These are phyloP conservation scores for Carduelis carduelis DNA, from an alignment of 2,797 vertebrate species.

Conservation along the genomic window DNA sequence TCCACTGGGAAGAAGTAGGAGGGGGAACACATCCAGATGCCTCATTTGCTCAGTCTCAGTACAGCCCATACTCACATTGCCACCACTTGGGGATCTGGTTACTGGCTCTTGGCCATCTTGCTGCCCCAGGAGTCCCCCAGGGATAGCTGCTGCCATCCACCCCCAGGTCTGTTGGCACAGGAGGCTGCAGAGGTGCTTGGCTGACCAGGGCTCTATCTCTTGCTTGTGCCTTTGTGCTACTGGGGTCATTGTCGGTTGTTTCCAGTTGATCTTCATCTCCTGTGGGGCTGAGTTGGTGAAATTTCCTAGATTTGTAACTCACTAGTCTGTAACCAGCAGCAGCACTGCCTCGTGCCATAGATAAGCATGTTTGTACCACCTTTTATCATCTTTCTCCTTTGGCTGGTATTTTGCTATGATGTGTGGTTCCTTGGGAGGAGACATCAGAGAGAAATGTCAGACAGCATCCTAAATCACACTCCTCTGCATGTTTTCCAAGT, in stretches of 20 bases:
- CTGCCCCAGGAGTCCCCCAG: background rate
- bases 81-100: background rate
- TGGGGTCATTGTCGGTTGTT: fast-evolving
- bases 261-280: background rate
- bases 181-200: background rate
- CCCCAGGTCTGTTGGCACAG: background rate
- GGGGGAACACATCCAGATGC: background rate
- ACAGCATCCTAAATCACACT: slow-evolving; percentile 7
- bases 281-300: background rate
- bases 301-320: background rate
- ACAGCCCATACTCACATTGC: background rate
- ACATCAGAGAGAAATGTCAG: background rate
- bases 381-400: slow-evolving; percentile 10
- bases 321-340: background rate
- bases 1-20: background rate
- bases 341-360: background rate
- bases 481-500: background rate
- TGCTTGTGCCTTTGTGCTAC: background rate
- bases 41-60: background rate
- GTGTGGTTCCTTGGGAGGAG: background rate
- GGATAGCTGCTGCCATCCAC: background rate
- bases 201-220: background rate
- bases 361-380: background rate
- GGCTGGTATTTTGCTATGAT: background rate
- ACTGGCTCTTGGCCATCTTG: background rate